A percentile compares a stretch with the other conserved stretches of the same genome.
phyloP scores from a whole-genome alignment of 2,888 invertebrate species.

The Neoascia interrupta region DNA sequence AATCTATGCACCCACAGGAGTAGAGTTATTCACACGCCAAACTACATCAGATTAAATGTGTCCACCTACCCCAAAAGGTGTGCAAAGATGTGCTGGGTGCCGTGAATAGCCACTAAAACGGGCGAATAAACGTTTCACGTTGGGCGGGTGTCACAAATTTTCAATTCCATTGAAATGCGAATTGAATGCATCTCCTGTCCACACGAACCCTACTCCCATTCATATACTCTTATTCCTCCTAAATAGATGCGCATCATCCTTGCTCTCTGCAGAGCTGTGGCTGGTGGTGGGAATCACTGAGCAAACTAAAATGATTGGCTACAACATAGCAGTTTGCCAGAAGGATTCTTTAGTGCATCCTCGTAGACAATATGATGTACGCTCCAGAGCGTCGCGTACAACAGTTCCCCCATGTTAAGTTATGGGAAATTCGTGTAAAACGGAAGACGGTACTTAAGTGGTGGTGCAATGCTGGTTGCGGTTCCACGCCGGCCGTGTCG shows the following conservation, averaged over 20 bases:
- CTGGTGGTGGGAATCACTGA: slow-evolving; percentile 13
- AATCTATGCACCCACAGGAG: slow-evolving; percentile 40
- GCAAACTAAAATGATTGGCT: slow-evolving; percentile 63
- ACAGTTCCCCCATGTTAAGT: slow-evolving; percentile 30
- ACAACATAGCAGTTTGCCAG: slow-evolving; percentile 20
- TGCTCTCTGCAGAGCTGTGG: not conserved
- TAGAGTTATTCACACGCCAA: slow-evolving; percentile 52
- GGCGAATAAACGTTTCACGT: slow-evolving; percentile 27
- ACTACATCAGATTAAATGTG: slow-evolving; percentile 63
- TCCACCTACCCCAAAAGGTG: not conserved
- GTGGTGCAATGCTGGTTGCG: slow-evolving; percentile 50
- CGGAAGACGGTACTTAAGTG: slow-evolving; percentile 67
- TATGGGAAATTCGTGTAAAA: slow-evolving; percentile 68
- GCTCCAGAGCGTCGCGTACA: not conserved
- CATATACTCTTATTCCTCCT: slow-evolving; percentile 61
- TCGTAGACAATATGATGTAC: slow-evolving; percentile 8
- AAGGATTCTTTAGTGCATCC: slow-evolving; percentile 9
- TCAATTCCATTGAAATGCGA: slow-evolving; percentile 62
- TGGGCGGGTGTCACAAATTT: slow-evolving; percentile 63
- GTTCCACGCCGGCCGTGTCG: too few relatives aligned
- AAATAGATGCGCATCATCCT: slow-evolving; percentile 20
- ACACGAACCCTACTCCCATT: slow-evolving; percentile 29
- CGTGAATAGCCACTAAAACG: slow-evolving; percentile 22
- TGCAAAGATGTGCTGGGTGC: not conserved
- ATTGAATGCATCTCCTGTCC: slow-evolving; percentile 64